Evolutionary conservation across 2,797 vertebrate species (phyloP), one percentile per base, ranked within the genome.

Genomic region (Phalanger gymnotis): DNA sequence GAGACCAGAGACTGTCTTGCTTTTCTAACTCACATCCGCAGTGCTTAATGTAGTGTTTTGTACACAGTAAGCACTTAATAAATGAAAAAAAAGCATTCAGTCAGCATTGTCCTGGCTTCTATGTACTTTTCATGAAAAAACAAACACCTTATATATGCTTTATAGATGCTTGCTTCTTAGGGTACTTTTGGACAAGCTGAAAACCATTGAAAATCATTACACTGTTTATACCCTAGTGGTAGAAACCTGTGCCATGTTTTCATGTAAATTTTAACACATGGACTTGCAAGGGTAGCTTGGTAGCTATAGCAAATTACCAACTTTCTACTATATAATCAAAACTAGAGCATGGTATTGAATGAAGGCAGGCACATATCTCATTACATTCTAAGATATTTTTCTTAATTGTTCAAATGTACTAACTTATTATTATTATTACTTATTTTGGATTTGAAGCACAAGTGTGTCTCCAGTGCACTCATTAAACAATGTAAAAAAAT

Each of bases 401-500:
- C 47, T 73, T 97, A 97, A 97, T 96, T 96, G 30, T 92, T 95
- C 31, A 81, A 94, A 95, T 95, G 96, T 97, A 92, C 95, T 96
- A 96, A 93, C 92, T 96, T 97, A 95, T 51, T 40, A 56, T 95
- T 97, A 90, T 22, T 73, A 95, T 97, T 96, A 95, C 96, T 94
- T 93, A 52, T 81, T 92, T 94, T 3, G 91, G 97, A 91, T 97
- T 95, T 96, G 61, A 97, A 96, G 92, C 94, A 93, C 91, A 95
- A 97, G 97, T 96, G 58, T 97, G 93, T 94, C 92, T 94, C 54
- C 0, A 0, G 96, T 87, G 94, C 89, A 96, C 91, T 96, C 97
- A 96, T 95, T 96, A 96, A 98, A 95, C 90, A 93, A 92, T 96
- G 30, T 53, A 90, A 94, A 94, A 96, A 97, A 97, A 89, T 96